phyloP scores from a whole-genome alignment of 2,113 vertebrate species.

The Oryzias melastigma region DNA sequence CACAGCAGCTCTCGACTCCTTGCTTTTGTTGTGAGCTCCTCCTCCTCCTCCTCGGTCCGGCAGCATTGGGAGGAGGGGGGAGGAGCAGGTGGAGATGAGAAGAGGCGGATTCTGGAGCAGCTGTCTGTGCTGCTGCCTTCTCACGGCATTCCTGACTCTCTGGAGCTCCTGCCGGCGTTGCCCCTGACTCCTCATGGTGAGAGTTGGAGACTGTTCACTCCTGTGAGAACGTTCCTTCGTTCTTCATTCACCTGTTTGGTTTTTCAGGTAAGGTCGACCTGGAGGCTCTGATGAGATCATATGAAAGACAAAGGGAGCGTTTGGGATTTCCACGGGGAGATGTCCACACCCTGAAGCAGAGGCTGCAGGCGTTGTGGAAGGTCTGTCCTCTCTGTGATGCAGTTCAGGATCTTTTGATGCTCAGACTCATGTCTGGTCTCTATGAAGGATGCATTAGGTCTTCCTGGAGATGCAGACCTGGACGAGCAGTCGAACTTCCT shows the following conservation, averaged over 20 bases:
- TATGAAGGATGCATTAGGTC: slow-evolving; percentile 79
- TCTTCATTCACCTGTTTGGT: neutral
- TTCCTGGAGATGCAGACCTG: slow-evolving; percentile 68
- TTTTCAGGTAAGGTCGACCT: slow-evolving; percentile 87
- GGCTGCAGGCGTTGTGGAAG: slow-evolving; percentile 87
- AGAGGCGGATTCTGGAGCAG: slow-evolving; percentile 66
- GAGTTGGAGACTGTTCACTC: neutral
- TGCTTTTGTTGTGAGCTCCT: slow-evolving; percentile 80
- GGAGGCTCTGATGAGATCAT: slow-evolving; percentile 80
- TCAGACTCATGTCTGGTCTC: neutral
- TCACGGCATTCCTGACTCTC: slow-evolving; percentile 84
- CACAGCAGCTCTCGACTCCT: slow-evolving; percentile 79
- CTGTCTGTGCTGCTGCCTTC: slow-evolving; percentile 78
- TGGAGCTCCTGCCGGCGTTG: slow-evolving; percentile 80
- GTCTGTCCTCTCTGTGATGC: slow-evolving; percentile 65
- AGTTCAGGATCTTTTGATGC: neutral
- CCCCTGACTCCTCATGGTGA: slow-evolving; percentile 88
- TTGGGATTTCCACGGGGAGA: slow-evolving; percentile 56
- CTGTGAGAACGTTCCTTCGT: neutral
- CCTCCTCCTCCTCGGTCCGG: neutral
- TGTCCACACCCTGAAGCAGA: slow-evolving; percentile 76
- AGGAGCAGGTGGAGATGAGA: slow-evolving; percentile 40
- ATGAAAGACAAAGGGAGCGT: slow-evolving; percentile 71
- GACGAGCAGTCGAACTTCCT: slow-evolving; percentile 82
- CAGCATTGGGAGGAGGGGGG: slow-evolving; percentile 19